Evolutionary conservation across 2,113 vertebrate species (phyloP).

Genomic region (Sphyrna mokarran): DNA sequence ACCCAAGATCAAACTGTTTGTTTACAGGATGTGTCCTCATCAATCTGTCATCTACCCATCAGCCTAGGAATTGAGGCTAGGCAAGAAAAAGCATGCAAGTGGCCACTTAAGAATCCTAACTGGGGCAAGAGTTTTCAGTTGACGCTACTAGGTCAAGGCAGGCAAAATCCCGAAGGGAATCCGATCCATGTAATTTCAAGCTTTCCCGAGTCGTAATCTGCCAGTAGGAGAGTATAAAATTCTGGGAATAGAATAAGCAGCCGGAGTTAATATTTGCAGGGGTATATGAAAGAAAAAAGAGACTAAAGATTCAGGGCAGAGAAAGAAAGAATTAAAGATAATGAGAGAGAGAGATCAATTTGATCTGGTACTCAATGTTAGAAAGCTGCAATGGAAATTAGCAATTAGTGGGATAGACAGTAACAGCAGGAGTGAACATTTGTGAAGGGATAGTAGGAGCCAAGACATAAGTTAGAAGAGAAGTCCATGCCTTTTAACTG

Average conservation of each 20-base stretch:
- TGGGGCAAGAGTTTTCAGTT: no score
- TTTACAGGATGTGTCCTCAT: no score
- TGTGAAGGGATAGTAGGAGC: neutral
- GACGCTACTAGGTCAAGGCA: no score
- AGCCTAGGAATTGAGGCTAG: no score
- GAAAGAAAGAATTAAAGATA: neutral
- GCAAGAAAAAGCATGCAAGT: no score
- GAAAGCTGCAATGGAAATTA: neutral
- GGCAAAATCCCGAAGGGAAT: no score
- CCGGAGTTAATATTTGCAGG: neutral
- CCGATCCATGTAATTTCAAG: no score
- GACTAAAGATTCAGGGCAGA: neutral
- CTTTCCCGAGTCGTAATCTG: no score
- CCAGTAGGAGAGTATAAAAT: no score
- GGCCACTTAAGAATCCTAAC: no score
- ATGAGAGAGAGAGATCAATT: neutral
- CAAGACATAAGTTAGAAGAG: neutral
- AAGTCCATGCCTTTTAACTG: neutral
- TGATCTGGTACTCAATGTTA: neutral
- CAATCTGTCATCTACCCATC: no score
- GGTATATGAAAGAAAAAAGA: neutral
- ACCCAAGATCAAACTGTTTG: no score
- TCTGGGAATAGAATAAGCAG: neutral
- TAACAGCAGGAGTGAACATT: neutral
- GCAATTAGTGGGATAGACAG: neutral